Evolutionary conservation across 2,113 vertebrate genomes (phyloP).

Genomic region (Orcinus orca): DNA sequence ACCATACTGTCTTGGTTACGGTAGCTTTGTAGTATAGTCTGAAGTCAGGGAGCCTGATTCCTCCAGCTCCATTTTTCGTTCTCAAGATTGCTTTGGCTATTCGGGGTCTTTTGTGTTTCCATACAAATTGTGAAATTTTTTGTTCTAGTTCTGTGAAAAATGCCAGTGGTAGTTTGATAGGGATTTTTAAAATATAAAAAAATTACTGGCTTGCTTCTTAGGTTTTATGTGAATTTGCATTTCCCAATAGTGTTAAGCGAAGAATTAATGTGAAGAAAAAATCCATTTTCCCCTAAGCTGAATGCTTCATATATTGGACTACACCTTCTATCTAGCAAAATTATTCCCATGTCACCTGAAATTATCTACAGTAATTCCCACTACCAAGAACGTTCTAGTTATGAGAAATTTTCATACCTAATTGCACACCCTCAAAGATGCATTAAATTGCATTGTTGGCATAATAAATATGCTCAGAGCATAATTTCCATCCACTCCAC

Average conservation of each 20-base stretch:
- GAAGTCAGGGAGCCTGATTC: too few relatives aligned
- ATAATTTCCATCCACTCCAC: conserved; percentile 32
- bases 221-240: conserved; percentile 35
- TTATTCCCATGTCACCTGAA: conserved; percentile 64
- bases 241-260: conserved; percentile 41
- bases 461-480: conserved; percentile 62
- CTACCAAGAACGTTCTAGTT: conserved; percentile 44
- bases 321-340: conserved; percentile 25
- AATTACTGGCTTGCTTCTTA: background rate
- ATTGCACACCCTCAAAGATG: conserved; percentile 61
- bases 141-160: too few relatives aligned
- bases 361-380: conserved; percentile 63
- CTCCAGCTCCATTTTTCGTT: too few relatives aligned
- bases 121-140: too few relatives aligned
- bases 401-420: conserved; percentile 62
- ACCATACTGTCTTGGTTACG: too few relatives aligned
- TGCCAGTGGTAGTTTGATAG: too few relatives aligned
- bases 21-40: too few relatives aligned
- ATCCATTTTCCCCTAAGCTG: background rate
- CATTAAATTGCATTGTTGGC: conserved; percentile 48
- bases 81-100: too few relatives aligned
- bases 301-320: conserved; percentile 52
- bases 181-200: conserved; percentile 40
- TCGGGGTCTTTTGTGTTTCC: too few relatives aligned
- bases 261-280: conserved; percentile 61